Evolutionary conservation across 2,888 invertebrate genomes (phyloP).

Genomic region (Melipona bicolor): DNA sequence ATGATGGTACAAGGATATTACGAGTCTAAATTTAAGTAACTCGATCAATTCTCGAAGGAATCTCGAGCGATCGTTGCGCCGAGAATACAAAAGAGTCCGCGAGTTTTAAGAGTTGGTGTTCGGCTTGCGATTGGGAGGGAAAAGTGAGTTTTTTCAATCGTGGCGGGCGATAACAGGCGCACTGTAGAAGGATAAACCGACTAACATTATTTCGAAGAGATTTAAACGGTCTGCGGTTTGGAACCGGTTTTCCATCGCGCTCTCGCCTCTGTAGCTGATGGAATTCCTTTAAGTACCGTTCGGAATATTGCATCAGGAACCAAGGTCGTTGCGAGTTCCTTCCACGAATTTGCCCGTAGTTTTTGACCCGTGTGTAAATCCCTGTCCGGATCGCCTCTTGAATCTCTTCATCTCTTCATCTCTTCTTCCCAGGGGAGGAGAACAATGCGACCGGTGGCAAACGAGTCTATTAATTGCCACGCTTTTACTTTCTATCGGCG

Average conservation of each 20-base stretch:
- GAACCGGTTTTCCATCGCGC: slow-evolving; percentile 67
- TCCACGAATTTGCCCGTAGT: slow-evolving; percentile 31
- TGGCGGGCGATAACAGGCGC: slow-evolving; percentile 24
- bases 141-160: slow-evolving; percentile 27
- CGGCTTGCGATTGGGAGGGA: too few species aligned
- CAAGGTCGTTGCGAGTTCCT: slow-evolving; percentile 67
- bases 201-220: slow-evolving; percentile 70
- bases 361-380: slow-evolving; percentile 3
- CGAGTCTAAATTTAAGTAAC: too few species aligned
- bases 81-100: too few species aligned
- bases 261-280: slow-evolving; percentile 56
- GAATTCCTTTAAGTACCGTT: slow-evolving; percentile 74
- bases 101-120: too few species aligned
- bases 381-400: background rate
- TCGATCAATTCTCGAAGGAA: too few species aligned
- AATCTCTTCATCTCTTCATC: background rate
- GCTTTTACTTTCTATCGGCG: slow-evolving; percentile 52
- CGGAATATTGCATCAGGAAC: slow-evolving; percentile 69
- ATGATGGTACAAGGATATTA: too few species aligned
- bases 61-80: too few species aligned
- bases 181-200: slow-evolving; percentile 45
- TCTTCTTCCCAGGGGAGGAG: background rate
- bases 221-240: slow-evolving; percentile 65
- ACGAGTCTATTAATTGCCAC: slow-evolving; percentile 29
- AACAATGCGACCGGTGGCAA: slow-evolving; percentile 8